Evolutionary conservation across 2,113 vertebrate genomes (phyloP).

Genomic region (Hystrix brachyura): DNA sequence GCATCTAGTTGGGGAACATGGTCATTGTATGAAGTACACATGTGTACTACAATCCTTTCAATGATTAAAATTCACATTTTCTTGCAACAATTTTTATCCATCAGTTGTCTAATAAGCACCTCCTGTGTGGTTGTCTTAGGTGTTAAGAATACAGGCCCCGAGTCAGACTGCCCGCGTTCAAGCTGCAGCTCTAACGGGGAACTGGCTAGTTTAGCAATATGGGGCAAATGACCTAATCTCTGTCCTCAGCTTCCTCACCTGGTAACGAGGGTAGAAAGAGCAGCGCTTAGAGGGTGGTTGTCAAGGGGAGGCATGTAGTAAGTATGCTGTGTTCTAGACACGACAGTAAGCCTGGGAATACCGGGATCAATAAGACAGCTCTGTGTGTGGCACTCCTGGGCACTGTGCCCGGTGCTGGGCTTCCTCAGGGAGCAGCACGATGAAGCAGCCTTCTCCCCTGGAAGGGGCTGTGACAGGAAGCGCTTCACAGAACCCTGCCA

Average conservation of each 20-base stretch:
- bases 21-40: background rate
- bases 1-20: background rate
- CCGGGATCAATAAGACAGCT: slow-evolving; percentile 25
- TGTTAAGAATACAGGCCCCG: background rate
- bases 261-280: background rate
- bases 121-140: background rate
- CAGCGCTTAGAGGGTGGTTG: background rate
- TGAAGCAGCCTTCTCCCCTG: background rate
- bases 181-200: background rate
- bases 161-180: background rate
- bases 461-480: slow-evolving; percentile 19
- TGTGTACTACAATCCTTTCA: background rate
- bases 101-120: slow-evolving; percentile 41
- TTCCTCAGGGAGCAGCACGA: background rate
- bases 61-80: slow-evolving; percentile 47
- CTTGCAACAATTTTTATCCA: slow-evolving; percentile 19
- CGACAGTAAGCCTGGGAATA: background rate
- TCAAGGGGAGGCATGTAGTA: background rate
- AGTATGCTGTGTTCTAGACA: background rate
- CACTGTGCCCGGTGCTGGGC: background rate
- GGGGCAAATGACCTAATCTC: slow-evolving; percentile 31
- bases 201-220: slow-evolving; percentile 11
- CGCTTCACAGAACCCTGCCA: background rate
- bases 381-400: background rate
- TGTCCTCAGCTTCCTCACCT: slow-evolving; percentile 25